Base-by-base conservation (phyloP, 2,113 vertebrate species). In the Podocnemis expansa region DNA sequence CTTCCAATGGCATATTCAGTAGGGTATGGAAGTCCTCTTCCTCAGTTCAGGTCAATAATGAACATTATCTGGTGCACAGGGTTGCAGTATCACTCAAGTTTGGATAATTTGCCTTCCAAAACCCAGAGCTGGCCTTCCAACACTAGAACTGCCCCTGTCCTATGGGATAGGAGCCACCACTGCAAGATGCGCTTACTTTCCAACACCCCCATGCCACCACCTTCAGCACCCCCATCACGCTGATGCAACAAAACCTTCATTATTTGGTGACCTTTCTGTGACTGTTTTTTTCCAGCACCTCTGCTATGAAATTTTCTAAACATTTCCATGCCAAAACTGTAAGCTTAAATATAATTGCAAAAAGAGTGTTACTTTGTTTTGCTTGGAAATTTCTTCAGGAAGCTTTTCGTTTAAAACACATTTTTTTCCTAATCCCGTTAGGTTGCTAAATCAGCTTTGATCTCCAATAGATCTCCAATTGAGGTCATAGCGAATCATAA, bases 311-410 rank as follows among this genome's bases (percentile, higher is more conserved):
- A 67, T 67, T 67, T 67, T n/a, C 34, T 67, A 67, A n/a, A 67
- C 2, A 67, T 67, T 19, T 38, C 60, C 60, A 63, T 63, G 56
- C 27, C 19, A n/a, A n/a, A 79, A 76, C 0, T n/a, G 10, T 38
- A 34, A 34, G 24, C n/a, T 84, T 5, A 88, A 86, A 54, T 22
- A n/a, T 0, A 82, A 89, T 81, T 47, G 52, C 60, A 75, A 73
- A 19, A 34, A 6, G n/a, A 85, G 81, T 84, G 24, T 73, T 63
- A 55, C 63, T 92, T 85, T 85, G 73, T 89, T 94, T 93, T 47
- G 78, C 80, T 67, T 75, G 78, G 80, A 84, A 91, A 91, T 58
- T 94, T 43, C 67, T 94, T 80, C 38, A 84, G 89, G 83, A 51
- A 85, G 93, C 1, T 82, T 76, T 38, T 79, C n/a, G n/a, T 60